These are phyloP conservation scores for Cabera pusaria DNA, from an alignment of 2,888 invertebrate species.

Conservation along the genomic window DNA sequence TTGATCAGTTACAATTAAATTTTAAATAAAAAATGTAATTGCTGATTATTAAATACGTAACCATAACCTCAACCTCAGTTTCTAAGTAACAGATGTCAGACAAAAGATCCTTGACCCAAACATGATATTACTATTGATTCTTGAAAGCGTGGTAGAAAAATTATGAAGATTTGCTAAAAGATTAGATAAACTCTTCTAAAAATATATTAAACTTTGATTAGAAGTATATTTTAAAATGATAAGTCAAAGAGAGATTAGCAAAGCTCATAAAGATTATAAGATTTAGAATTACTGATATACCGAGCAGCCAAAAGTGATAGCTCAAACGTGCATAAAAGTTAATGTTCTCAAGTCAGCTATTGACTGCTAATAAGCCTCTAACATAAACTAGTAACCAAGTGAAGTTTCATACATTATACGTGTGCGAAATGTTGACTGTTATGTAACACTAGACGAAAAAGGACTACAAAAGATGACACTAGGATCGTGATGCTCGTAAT, in stretches of 20 bases:
- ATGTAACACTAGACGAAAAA: constrained; percentile 39
- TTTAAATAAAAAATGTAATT: background rate
- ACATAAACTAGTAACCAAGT: constrained; percentile 35
- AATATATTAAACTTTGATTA: too few relatives aligned
- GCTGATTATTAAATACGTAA: background rate
- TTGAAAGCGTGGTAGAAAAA: too few relatives aligned
- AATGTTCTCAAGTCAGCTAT: constrained; percentile 37
- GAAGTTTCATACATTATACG: constrained; percentile 40
- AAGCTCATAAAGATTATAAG: constrained; percentile 3
- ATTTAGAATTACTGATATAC: too few relatives aligned
- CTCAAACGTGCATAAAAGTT: too few relatives aligned
- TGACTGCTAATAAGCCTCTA: constrained; percentile 51
- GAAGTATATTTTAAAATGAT: too few relatives aligned
- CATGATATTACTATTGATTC: too few relatives aligned
- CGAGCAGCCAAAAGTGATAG: too few relatives aligned
- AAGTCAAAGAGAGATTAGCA: constrained; percentile 2
- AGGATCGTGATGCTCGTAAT: constrained; percentile 40
- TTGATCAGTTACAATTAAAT: constrained; percentile 4
- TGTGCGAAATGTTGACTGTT: constrained; percentile 43
- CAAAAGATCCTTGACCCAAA: constrained; percentile 12
- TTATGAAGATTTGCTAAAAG: too few relatives aligned
- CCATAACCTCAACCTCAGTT: background rate
- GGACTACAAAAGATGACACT: constrained; percentile 47
- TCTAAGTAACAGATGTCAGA: constrained; percentile 9
- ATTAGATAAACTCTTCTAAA: too few relatives aligned